phyloP scores from a whole-genome alignment of 2,113 vertebrate genomes.

The Hypomesus transpacificus region DNA sequence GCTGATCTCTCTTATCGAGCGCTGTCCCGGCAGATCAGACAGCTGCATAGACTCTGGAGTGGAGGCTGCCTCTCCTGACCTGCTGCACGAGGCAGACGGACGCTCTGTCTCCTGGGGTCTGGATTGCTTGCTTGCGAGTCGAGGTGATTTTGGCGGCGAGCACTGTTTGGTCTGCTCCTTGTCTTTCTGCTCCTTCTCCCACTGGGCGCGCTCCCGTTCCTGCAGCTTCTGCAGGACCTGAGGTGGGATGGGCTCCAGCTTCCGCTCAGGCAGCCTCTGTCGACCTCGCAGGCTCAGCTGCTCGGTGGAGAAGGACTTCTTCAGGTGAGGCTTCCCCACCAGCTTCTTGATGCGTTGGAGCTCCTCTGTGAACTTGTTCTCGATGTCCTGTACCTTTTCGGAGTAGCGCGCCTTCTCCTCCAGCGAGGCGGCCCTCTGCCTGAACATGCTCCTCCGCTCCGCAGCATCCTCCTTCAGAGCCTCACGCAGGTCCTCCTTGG shows the following conservation, averaged over 20 bases:
- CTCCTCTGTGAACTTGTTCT: conserved; percentile 91
- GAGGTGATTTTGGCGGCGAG: conserved; percentile 30
- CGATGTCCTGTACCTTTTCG: conserved; percentile 84
- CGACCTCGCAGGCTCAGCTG: conserved; percentile 69
- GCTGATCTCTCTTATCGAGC: conserved; percentile 53
- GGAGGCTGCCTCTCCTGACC: conserved; percentile 40
- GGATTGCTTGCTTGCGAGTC: conserved; percentile 30
- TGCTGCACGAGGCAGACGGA: conserved; percentile 34
- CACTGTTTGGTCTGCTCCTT: conserved; percentile 40
- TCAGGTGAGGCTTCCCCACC: conserved; percentile 76
- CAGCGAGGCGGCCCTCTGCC: conserved; percentile 88
- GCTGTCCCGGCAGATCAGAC: conserved; percentile 69
- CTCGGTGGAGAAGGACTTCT: conserved; percentile 78
- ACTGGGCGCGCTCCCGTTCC: conserved; percentile 70
- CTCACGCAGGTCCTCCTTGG: conserved; percentile 81
- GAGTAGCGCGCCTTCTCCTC: conserved; percentile 86
- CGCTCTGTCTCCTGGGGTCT: conserved; percentile 44
- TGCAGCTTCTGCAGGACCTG: conserved; percentile 76
- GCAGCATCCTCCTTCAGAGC: conserved; percentile 78
- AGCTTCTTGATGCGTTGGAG: conserved; percentile 90
- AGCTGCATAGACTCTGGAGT: conserved; percentile 67
- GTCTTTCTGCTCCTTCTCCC: conserved; percentile 60
- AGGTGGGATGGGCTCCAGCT: conserved; percentile 67
- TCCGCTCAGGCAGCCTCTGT: conserved; percentile 67
- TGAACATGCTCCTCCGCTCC: conserved; percentile 81